These are phyloP conservation scores for Euplagia quadripunctaria DNA, from an alignment of 2,888 invertebrate species.

Conservation along the genomic window DNA sequence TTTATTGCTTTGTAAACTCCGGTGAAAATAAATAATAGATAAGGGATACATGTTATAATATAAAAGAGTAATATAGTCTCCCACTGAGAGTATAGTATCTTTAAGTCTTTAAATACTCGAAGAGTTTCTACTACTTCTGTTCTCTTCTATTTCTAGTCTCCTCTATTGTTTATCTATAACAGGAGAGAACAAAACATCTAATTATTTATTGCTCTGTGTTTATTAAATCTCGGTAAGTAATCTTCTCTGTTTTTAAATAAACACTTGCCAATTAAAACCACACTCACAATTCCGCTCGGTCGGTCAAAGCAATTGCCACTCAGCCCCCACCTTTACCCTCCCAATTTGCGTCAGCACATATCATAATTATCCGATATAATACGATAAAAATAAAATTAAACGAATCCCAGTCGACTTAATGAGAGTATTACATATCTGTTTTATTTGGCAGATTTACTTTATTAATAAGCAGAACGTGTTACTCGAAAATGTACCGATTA, in stretches of 20 bases:
- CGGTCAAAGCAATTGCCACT: constrained; percentile 25
- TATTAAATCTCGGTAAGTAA: background rate
- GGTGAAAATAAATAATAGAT: too few species aligned
- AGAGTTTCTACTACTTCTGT: too few species aligned
- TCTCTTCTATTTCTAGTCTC: too few species aligned
- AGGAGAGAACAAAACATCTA: background rate
- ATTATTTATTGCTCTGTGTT: background rate
- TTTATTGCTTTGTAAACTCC: too few species aligned
- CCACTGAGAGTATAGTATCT: too few species aligned
- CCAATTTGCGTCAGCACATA: constrained; percentile 52
- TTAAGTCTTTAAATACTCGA: too few species aligned
- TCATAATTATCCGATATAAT: constrained; percentile 59
- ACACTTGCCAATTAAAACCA: background rate
- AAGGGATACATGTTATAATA: too few species aligned
- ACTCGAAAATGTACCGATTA: constrained; percentile 45
- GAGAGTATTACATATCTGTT: constrained; percentile 38
- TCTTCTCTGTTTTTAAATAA: background rate
- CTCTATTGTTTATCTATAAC: too few species aligned
- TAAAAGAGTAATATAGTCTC: too few species aligned
- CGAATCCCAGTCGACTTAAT: constrained; percentile 40
- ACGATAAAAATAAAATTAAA: constrained; percentile 59
- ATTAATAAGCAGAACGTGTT: constrained; percentile 23
- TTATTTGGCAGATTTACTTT: constrained; percentile 41
- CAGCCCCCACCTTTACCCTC: constrained; percentile 26
- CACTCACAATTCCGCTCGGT: background rate